Evolutionary conservation across 1,140 invertebrate genomes (phyloP), one percentile per base, ranked within the genome.

Genomic region (Cryptotermes secundus): DNA sequence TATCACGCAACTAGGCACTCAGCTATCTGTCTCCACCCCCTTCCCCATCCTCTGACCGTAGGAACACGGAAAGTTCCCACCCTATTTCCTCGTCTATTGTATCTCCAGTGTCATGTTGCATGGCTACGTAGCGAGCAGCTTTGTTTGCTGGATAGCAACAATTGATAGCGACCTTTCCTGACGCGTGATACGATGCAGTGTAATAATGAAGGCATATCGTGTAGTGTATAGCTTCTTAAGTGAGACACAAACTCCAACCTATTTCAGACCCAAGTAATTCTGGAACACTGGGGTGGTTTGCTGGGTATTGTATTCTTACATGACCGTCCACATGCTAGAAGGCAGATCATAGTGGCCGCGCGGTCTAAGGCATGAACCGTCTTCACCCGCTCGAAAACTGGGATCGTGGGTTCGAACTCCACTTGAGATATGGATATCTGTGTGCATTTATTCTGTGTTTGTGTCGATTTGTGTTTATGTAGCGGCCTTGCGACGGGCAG

Each of bases 1-100:
- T 72, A 72, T 72, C 59, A 72, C 59, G 59, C 59, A 26, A 72
- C 26, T 72, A n/a, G n/a, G 59, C 14, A 72, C 59, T 72, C 59
- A 72, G n/a, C 59, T 72, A 3, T 31, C 53, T 59, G 7, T 22
- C 53, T 22, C 4, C 4, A 10, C 4, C 53, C 53, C 53, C 59
- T n/a, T 9, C 59, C 59, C 53, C 53, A 24, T 59, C 24, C 53
- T 24, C 53, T 7, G 38, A 14, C 22, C 53, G 6, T 7, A 1
- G 19, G 53, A 59, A 59, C 53, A 59, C 53, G 53, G 53, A 59
- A 59, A 22, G 22, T 72, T 7, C n/a, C n/a, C 26, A n/a, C 14
- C 45, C 14, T 16, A 72, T 31, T 72, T 31, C 59, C 59, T 72
- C n/a, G 0, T 9, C 59, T 4, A 72, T 72, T 72, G 59, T 72